phyloP scores from a whole-genome alignment of 2,113 vertebrate genomes.

The Centropus unirufus region DNA sequence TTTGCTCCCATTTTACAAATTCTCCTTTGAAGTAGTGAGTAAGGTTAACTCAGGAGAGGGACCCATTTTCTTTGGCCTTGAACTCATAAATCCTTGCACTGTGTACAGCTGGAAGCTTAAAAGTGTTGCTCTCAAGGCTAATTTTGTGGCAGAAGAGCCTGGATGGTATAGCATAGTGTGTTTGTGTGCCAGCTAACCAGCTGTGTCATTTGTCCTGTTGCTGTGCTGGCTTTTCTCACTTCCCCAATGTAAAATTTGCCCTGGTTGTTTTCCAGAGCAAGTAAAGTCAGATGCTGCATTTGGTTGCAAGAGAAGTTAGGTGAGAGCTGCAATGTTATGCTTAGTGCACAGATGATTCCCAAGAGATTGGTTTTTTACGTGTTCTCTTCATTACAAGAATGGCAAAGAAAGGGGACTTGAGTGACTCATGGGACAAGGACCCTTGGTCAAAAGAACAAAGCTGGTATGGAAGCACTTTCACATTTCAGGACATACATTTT shows the following conservation, averaged over 20 bases:
- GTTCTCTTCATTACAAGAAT: not conserved
- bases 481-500: too few relatives aligned
- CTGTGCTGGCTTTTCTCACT: not conserved
- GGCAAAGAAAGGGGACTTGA: not conserved
- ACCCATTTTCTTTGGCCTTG: conserved; percentile 5
- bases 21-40: not conserved
- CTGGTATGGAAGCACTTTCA: not conserved
- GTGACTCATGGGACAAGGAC: rapidly evolving
- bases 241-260: not conserved
- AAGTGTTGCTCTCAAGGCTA: not conserved
- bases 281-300: not conserved
- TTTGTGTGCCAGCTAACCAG: not conserved
- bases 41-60: not conserved
- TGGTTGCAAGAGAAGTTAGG: not conserved
- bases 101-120: not conserved
- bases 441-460: not conserved
- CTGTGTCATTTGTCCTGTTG: not conserved
- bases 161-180: not conserved
- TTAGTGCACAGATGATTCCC: not conserved
- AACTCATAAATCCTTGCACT: not conserved
- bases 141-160: not conserved
- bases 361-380: not conserved
- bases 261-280: not conserved
- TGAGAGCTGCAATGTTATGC: not conserved
- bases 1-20: not conserved